Base-by-base conservation (phyloP, 2,797 vertebrate genomes). In the Macroramphosus scolopax region DNA sequence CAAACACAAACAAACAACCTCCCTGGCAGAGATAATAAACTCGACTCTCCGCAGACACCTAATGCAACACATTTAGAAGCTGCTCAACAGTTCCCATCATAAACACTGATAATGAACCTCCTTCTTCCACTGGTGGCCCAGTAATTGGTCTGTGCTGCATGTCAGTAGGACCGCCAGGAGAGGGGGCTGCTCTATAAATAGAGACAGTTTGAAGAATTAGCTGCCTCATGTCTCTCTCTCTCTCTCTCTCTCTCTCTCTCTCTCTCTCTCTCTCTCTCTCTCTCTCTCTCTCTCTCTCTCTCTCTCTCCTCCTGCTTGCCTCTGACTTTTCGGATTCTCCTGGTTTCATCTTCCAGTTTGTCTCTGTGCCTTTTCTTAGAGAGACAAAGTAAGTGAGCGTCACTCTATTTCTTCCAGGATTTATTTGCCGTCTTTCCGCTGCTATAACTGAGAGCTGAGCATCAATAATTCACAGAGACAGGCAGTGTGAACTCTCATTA, bases 391-490 rank as follows among this genome's bases (percentile, higher is more conserved):
- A n/a, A n/a, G n/a, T n/a, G 15, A 45, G 4, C 3, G 16, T 6
- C 10, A 7, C 14, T 33, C 16, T 17, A 4, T 33, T 25, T 31
- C 5, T 20, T 47, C 13, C 48, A 60, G 32, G 37, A n/a, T n/a
- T n/a, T n/a, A n/a, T n/a, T n/a, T n/a, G n/a, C n/a, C n/a, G n/a
- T n/a, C n/a, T n/a, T n/a, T n/a, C n/a, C n/a, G n/a, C n/a, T n/a
- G n/a, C n/a, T n/a, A n/a, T n/a, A n/a, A n/a, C n/a, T n/a, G n/a
- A n/a, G n/a, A n/a, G n/a, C n/a, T n/a, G n/a, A n/a, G n/a, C 63
- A 81, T 89, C 16, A 82, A 86, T 84, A 68, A 86, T 89, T n/a
- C n/a, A 85, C 44, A 88, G 37, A 48, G 41, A 49, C 34, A 46
- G 72, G 40, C 28, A 30, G 46, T 58, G 52, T 38, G 51, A 61